A percentile compares a stretch with the other conserved stretches of the same genome.
phyloP scores from a whole-genome alignment of 2,113 vertebrate genomes.

The human region GRCh38 chrX:43815501-43816000 shows the following conservation, averaged over 20 bases:
- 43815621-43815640: not conserved
- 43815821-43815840: not conserved
- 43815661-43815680: not conserved
- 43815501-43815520: not conserved
- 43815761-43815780: not conserved
- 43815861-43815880: not conserved
- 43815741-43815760: not conserved
- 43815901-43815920: not conserved
- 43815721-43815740: not conserved
- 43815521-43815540: not conserved
- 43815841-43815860: not conserved
- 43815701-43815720: not conserved
- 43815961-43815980: not conserved
- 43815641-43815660: not conserved
- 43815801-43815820: not conserved
- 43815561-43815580: not conserved
- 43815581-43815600: not conserved
- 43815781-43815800: not conserved
- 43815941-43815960: not conserved
- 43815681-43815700: not conserved
- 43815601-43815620: not conserved
- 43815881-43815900: not conserved
- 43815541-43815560: not conserved
- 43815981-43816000: not conserved
- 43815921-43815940: not conserved